Conservation (phyloP, 2,113 vertebrate genomes). For the Camelus dromedarius region DNA sequence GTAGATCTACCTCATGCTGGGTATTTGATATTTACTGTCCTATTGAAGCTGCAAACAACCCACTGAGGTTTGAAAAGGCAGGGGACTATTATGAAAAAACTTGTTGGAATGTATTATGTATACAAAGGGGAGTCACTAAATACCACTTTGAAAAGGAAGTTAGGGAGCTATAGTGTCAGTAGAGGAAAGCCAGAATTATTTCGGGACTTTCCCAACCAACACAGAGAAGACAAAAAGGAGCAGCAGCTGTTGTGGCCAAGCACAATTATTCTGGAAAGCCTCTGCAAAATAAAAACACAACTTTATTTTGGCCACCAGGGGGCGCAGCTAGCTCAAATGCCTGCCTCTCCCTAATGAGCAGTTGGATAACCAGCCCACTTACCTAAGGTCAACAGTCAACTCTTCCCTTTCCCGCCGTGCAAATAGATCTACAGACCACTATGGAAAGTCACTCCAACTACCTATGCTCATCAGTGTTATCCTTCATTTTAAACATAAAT, state of each 20-base stretch:
- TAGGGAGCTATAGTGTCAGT: neutral
- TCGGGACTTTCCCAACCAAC: neutral
- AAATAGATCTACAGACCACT: neutral
- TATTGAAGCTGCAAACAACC: neutral
- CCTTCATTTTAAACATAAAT: neutral
- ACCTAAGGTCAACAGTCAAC: neutral
- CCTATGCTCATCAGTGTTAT: neutral
- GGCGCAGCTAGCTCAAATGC: rapidly evolving
- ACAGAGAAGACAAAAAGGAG: neutral
- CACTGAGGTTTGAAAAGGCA: neutral
- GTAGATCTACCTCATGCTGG: neutral
- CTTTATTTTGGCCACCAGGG: neutral
- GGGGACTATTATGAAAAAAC: neutral
- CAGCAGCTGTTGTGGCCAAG: neutral
- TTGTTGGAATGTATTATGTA: neutral
- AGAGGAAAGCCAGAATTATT: neutral
- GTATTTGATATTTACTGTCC: neutral
- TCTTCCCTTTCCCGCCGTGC: neutral
- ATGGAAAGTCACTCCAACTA: neutral
- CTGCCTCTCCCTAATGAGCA: neutral
- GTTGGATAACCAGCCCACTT: neutral
- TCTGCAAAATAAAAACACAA: neutral
- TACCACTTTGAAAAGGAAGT: neutral
- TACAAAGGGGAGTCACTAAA: neutral
- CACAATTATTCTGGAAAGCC: neutral